These are phyloP conservation scores for Luehdorfia chinensis DNA, from an alignment of 1,140 invertebrate species.

Conservation along the genomic window DNA sequence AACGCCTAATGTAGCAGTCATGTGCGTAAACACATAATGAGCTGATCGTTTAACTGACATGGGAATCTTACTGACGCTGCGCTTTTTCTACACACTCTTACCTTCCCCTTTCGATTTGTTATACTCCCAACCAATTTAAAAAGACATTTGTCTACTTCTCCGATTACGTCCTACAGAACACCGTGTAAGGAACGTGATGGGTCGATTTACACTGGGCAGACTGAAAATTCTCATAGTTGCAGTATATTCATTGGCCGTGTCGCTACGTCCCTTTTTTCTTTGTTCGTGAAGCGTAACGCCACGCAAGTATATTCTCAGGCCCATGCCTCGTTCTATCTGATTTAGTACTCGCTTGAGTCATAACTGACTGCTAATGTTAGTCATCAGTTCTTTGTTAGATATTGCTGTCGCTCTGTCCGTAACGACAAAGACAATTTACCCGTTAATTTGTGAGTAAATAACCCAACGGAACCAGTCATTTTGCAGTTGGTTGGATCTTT, in stretches of 20 bases:
- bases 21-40: slow-evolving; percentile 21
- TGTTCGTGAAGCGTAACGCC: slow-evolving; percentile 62
- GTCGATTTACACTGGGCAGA: slow-evolving; percentile 32
- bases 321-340: slow-evolving; percentile 35
- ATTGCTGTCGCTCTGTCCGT: not conserved
- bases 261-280: slow-evolving; percentile 51
- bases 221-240: slow-evolving; percentile 41
- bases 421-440: slow-evolving; percentile 6
- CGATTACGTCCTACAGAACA: too few species aligned
- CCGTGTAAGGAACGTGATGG: slow-evolving; percentile 18
- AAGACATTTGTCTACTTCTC: slow-evolving; percentile 26
- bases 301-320: slow-evolving; percentile 55
- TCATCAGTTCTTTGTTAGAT: slow-evolving; percentile 48
- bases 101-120: slow-evolving; percentile 35
- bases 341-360: slow-evolving; percentile 51
- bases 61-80: slow-evolving; percentile 29
- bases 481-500: not conserved
- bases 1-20: too few species aligned
- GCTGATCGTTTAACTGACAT: slow-evolving; percentile 39
- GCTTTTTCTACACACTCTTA: slow-evolving; percentile 38
- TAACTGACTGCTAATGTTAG: slow-evolving; percentile 41
- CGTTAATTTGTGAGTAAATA: slow-evolving; percentile 7
- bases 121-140: slow-evolving; percentile 30
- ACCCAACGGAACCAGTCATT: not conserved
- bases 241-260: slow-evolving; percentile 46